Evolutionary conservation across 2,797 vertebrate species (phyloP), one percentile per base, ranked within the genome.

Genomic region (Enteromius radiatus): DNA sequence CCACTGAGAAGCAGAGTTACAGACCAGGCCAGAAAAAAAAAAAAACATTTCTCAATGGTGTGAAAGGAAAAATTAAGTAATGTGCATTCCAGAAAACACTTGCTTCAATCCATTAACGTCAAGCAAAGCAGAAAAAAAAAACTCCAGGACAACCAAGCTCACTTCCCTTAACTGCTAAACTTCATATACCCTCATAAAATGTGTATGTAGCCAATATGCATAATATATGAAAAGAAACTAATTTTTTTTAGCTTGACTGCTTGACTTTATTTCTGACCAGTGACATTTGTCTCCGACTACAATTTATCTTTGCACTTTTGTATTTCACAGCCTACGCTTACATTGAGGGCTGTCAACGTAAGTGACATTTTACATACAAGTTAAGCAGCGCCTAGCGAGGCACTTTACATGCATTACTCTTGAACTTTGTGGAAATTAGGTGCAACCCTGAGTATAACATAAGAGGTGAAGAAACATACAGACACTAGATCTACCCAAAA

Each of bases 281-380:
- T 61, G 36, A 45, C 52, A 45, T 69, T 56, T 43, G 17, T 70
- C 49, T 45, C 26, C 0, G 78, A 36, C 31, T 54, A 23, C 26
- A 59, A 28, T 41, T 79, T 56, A 69, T 43, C 15, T 41, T 31
- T 56, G 17, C 36, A 80, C 36, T 56, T 69, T 28, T 56, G 45
- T 17, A 41, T 21, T 69, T 38, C n/a, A 54, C 49, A 56, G 23
- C 78, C 78, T 56, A 69, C 65, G 49, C 49, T 33, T 59, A 19
- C 38, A 80, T 28, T 59, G 26, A 61, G 38, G 9, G 52, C 78
- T 71, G 52, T 33, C 67, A 43, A 31, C n/a, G 23, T 4, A 69
- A 68, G 64, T 79, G 77, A 67, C 76, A 78, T 65, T 77, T 49
- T 15, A 77, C 59, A 52, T 23, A 65, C 17, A 49, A 54, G 31